These are phyloP conservation scores for Brevimyrus niger DNA, from an alignment of 2,113 vertebrate genomes.

Conservation along the genomic window DNA sequence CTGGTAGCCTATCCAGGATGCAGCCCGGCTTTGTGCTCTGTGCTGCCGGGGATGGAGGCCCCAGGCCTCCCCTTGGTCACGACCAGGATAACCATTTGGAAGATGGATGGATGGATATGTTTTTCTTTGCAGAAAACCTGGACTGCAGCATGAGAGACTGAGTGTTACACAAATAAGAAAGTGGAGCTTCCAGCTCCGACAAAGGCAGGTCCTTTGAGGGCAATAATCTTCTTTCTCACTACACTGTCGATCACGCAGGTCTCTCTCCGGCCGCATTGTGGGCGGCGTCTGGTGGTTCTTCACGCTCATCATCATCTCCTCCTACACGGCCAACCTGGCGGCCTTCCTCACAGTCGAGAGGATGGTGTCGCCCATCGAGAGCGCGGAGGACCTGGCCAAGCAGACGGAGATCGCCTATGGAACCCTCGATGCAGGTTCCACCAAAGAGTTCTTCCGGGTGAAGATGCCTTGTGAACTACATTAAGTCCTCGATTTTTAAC, in stretches of 20 bases:
- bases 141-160: background rate
- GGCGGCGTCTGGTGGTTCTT: constrained; percentile 99
- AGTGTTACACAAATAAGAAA: background rate
- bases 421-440: constrained; percentile 91
- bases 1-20: background rate
- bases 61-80: background rate
- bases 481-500: background rate
- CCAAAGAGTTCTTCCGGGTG: constrained; percentile 98
- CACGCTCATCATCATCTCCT: constrained; percentile 98
- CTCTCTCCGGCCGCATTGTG: constrained; percentile 91
- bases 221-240: background rate
- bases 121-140: background rate
- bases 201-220: background rate
- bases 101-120: background rate
- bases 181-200: background rate
- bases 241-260: constrained; percentile 55
- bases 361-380: constrained; percentile 99
- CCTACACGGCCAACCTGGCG: constrained; percentile 96
- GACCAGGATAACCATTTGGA: background rate
- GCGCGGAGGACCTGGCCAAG: constrained; percentile 94
- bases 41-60: background rate
- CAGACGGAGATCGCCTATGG: constrained; percentile 97
- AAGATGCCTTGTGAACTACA: constrained; percentile 19
- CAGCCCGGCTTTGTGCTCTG: background rate
- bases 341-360: constrained; percentile 97